Conservation (phyloP, 1,140 invertebrate species). For the Chironomus striatipennis region DNA sequence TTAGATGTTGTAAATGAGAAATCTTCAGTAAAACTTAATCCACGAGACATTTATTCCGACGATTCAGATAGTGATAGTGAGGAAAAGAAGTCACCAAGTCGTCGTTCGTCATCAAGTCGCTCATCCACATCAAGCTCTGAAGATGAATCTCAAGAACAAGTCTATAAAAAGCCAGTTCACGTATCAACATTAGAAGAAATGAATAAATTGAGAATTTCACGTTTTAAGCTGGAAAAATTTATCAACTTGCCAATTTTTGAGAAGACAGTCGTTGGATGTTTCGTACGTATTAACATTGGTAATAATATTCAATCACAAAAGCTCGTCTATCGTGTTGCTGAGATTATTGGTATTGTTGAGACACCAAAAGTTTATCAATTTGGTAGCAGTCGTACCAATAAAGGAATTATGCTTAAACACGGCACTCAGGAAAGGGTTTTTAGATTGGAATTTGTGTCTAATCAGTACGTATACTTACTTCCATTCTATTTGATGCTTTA, state of each 20-base stretch:
- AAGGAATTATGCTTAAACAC: constrained; percentile 67
- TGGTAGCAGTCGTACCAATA: constrained; percentile 87
- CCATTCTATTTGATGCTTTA: neutral
- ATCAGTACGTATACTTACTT: constrained; percentile 47
- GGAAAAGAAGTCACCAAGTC: constrained; percentile 43
- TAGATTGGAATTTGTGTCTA: constrained; percentile 94
- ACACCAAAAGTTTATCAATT: constrained; percentile 90
- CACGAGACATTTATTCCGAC: constrained; percentile 92
- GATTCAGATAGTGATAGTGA: constrained; percentile 80
- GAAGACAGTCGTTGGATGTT: constrained; percentile 82
- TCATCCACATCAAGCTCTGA: constrained; percentile 45
- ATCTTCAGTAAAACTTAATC: constrained; percentile 62
- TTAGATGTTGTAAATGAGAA: constrained; percentile 40
- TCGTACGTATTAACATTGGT: constrained; percentile 93
- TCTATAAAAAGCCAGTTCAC: constrained; percentile 48
- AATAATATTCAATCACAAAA: constrained; percentile 57
- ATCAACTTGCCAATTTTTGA: constrained; percentile 95
- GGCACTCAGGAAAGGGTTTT: constrained; percentile 88
- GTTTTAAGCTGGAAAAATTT: constrained; percentile 88
- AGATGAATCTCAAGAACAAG: constrained; percentile 29
- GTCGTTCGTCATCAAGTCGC: constrained; percentile 41
- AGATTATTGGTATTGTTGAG: constrained; percentile 91
- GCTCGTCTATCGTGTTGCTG: constrained; percentile 89
- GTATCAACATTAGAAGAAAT: constrained; percentile 73
- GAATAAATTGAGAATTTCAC: constrained; percentile 78